Evolutionary conservation across 37 sponge, comb jelly and placozoan species (phyloP).

Genomic region (Spongilla lacustris): DNA sequence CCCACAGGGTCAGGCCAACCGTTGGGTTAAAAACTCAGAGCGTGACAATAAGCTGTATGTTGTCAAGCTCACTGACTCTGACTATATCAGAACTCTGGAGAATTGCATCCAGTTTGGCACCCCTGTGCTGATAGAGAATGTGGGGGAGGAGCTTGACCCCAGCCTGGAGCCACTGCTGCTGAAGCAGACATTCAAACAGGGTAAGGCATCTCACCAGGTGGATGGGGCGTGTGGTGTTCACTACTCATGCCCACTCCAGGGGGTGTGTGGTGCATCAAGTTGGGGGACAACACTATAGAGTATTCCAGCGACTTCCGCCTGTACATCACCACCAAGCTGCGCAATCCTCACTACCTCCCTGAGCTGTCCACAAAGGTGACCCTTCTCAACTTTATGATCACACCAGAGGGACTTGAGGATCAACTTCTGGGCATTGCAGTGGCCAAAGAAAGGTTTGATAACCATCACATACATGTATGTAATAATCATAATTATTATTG

Average conservation of each 20-base stretch:
- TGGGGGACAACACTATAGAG: conserved; percentile 96
- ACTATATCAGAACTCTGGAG: conserved; percentile 97
- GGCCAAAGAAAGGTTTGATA: conserved; percentile 94
- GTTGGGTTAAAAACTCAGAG: conserved; percentile 98
- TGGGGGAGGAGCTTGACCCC: conserved; percentile 99
- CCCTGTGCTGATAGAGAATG: conserved; percentile 97
- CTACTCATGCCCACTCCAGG: conserved; percentile 14
- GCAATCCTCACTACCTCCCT: conserved; percentile 99
- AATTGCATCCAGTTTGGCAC: conserved; percentile 99
- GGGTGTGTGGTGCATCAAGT: conserved; percentile 95
- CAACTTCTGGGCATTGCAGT: conserved; percentile 98
- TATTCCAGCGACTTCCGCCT: conserved; percentile 95
- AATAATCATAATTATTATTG: not conserved
- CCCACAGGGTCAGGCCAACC: conserved; percentile 99
- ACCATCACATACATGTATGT: too few species aligned
- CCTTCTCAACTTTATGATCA: conserved; percentile 99
- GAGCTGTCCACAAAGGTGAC: conserved; percentile 96
- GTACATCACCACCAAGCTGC: conserved; percentile 97
- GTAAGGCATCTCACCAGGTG: conserved; percentile 17
- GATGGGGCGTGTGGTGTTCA: not conserved
- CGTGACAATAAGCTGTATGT: conserved; percentile 88
- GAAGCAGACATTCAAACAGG: conserved; percentile 99
- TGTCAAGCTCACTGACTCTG: conserved; percentile 93
- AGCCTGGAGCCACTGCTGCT: conserved; percentile 96
- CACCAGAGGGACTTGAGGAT: conserved; percentile 98